Percentiles rank a stretch among this genome's conserved stretches.
These are phyloP conservation scores for Clitarchus hookeri DNA, from an alignment of 2,888 invertebrate species.

Conservation along the genomic window DNA sequence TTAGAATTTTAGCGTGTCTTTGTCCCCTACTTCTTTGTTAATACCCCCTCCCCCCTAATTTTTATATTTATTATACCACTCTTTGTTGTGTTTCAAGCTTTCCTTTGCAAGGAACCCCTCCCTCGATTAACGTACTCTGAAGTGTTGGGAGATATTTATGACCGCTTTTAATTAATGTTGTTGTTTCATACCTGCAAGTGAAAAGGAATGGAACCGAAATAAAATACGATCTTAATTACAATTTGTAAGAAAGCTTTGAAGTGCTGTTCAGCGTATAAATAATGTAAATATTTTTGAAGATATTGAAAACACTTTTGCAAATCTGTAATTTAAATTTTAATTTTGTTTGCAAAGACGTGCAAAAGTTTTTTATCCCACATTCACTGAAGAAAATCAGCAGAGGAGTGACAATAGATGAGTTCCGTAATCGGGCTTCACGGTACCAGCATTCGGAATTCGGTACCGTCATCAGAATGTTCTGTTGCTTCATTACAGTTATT, in stretches of 20 bases:
- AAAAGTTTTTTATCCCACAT: too few relatives aligned
- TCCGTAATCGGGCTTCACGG: too few relatives aligned
- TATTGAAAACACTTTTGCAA: too few relatives aligned
- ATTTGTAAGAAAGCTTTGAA: neutral
- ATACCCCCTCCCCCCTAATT: neutral
- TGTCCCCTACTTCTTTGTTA: neutral
- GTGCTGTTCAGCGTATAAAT: too few relatives aligned
- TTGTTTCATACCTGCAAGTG: neutral
- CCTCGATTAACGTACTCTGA: neutral
- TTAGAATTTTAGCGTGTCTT: neutral
- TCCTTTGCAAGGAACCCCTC: neutral
- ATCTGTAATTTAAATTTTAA: too few relatives aligned
- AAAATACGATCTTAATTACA: conserved; percentile 2
- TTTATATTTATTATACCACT: neutral
- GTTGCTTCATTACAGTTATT: too few relatives aligned
- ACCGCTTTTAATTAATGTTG: conserved; percentile 10
- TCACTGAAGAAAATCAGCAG: too few relatives aligned
- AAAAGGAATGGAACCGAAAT: conserved; percentile 18
- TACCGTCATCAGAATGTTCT: too few relatives aligned
- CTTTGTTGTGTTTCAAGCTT: neutral
- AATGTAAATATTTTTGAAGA: too few relatives aligned
- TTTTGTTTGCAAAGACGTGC: too few relatives aligned
- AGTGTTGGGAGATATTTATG: conserved; percentile 20
- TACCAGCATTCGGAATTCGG: too few relatives aligned
- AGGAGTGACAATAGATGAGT: too few relatives aligned